Base-by-base conservation (phyloP, 1,140 invertebrate species). In the Gryon sp. region DNA sequence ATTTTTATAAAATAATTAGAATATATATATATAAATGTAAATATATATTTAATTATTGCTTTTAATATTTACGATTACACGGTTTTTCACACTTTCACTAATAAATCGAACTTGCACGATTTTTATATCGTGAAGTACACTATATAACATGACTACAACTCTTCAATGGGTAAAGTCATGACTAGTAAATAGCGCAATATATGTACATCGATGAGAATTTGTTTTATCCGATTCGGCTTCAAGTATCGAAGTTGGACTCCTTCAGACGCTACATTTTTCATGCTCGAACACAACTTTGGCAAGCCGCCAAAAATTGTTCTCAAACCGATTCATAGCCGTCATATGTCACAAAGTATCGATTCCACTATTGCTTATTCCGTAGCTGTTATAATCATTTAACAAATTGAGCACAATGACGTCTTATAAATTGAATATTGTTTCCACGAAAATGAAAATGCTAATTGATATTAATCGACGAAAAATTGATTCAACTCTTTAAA, bases 261-360 rank as follows among this genome's bases (percentile, higher is more conserved):
- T 60, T 66, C 53, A 66, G 70, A 75, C 22, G 53, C 38, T 53
- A 75, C 70, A 66, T 74, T 59, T 74, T 74, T 74, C 70, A 74
- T 65, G 45, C 70, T 57, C 15, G 40, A 66, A 60, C 46, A 28
- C 43, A 38, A 18, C 3, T 4, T 15, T 73, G 57, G 68, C 46
- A 8, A 0, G 5, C 12, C 28, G 11, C 59, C 68, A 62, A 73
- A 60, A 73, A 63, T 46, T 45, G 24, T 34, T 52, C 26, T 50
- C 50, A 26, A 9, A 43, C 50, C 50, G 43, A 70, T 50, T 62
- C 48, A 45, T 72, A 24, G 12, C 28, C 2, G 16, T 60, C 45
- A 12, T 45, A 5, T 43, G 26, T 46, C 24, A 11, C 45, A 22
- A 24, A 63, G 30, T 73, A 73, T 73, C 40, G 48, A 63, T 57